Base-by-base conservation (phyloP, 1,140 invertebrate species). In the Atta colombica region DNA sequence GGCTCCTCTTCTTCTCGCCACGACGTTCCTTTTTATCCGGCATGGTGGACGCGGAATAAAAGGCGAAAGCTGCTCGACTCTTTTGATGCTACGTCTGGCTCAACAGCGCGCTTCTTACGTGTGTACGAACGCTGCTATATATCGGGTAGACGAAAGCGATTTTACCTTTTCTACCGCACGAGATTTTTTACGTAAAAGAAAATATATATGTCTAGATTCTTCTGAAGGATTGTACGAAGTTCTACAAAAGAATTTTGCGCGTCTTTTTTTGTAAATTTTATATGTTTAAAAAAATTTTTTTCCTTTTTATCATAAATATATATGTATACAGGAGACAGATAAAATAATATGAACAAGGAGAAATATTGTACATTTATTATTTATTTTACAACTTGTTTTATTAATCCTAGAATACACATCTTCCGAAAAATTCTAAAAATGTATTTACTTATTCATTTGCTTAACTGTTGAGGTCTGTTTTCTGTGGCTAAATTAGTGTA, bases 41-140 rank as follows among this genome's bases (percentile, higher is more conserved):
- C 68, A 78, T 66, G 49, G 61, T 85, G 88, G 72, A 88, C 86
- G 69, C 71, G 65, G 86, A 90, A 90, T 90, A 89, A 87, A 89
- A 90, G 88, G 49, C 86, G 78, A 89, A 87, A 89, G 88, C 86
- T 80, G 88, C 78, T 87, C 88, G 87, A 68, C 77, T 87, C 87
- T 87, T 87, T 82, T 77, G 66, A 88, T 87, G 87, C 66, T 81
- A 51, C 87, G 84, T 88, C 87, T 87, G 66, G 75, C 75, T 87
- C 82, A 85, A 66, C 87, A 75, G 85, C 87, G 71, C 86, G 45
- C n/a, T 84, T 51, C 58, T 88, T 87, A 87, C 75, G 66, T 87
- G 63, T 68, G 35, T 31, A 80, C 63, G 84, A 55, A 68, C 65
- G 49, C 35, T 51, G 45, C 65, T 8, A 80, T 60, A 69, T 78